Conservation (phyloP, 2,888 invertebrate genomes). For the Oegoconia quadripuncta region DNA sequence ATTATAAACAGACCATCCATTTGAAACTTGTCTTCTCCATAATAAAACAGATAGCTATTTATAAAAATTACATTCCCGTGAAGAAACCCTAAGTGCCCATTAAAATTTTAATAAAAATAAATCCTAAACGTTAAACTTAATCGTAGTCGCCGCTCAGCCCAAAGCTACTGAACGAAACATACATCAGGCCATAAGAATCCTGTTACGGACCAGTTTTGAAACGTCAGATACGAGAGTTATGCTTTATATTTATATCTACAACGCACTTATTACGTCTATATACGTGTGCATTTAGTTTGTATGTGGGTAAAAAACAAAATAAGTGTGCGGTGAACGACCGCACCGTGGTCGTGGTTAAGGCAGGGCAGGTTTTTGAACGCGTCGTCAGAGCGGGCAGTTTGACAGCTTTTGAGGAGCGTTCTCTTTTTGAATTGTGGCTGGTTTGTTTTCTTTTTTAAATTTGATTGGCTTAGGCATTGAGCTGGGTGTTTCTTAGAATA, state of each 20-base stretch:
- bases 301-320: conserved; percentile 75
- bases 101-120: conserved; percentile 30
- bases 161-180: conserved; percentile 42
- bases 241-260: conserved; percentile 48
- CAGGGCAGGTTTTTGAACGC: conserved; percentile 55
- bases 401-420: conserved; percentile 74
- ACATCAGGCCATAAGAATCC: conserved; percentile 42
- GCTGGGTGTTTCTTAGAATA: conserved; percentile 14
- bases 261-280: conserved; percentile 26
- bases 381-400: conserved; percentile 56
- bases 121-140: conserved; percentile 34
- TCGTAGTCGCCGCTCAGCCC: conserved; percentile 32
- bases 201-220: conserved; percentile 57
- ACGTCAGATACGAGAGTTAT: conserved; percentile 60
- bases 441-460: conserved; percentile 38
- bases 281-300: conserved; percentile 61
- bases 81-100: conserved; percentile 12
- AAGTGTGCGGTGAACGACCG: conserved; percentile 67
- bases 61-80: conserved; percentile 9
- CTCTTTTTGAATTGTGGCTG: conserved; percentile 71
- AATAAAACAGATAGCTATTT: neutral
- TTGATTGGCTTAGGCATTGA: conserved; percentile 54
- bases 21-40: too few relatives aligned
- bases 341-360: conserved; percentile 54
- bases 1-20: too few relatives aligned